Conservation (phyloP, 2,888 invertebrate species). For the Ectemnius lituratus region DNA sequence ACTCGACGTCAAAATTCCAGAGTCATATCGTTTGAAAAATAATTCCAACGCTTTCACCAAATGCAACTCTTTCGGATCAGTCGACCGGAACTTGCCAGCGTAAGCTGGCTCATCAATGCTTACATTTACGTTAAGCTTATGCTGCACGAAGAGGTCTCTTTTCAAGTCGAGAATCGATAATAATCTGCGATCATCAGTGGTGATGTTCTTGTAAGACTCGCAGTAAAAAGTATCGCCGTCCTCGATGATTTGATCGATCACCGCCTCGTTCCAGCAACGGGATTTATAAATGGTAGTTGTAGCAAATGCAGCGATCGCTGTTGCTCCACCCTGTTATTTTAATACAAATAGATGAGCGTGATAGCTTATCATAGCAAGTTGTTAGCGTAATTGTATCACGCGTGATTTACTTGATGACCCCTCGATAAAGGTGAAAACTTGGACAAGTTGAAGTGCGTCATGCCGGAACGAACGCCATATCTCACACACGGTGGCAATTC, state of each 20-base stretch:
- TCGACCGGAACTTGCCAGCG: conserved; percentile 70
- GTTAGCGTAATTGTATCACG: neutral
- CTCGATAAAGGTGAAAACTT: conserved; percentile 73
- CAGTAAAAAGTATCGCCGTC: conserved; percentile 73
- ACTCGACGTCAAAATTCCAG: conserved; percentile 68
- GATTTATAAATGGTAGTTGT: conserved; percentile 68
- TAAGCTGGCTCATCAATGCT: conserved; percentile 69
- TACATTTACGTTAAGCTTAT: conserved; percentile 62
- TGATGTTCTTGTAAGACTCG: conserved; percentile 66
- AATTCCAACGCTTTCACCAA: conserved; percentile 68
- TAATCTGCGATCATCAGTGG: conserved; percentile 62
- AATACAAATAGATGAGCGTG: neutral
- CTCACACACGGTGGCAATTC: conserved; percentile 65
- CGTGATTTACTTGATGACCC: conserved; percentile 69
- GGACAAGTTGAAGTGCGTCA: conserved; percentile 65
- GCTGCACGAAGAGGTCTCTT: conserved; percentile 60
- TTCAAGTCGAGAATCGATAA: conserved; percentile 67
- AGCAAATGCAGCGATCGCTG: conserved; percentile 72
- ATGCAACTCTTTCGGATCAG: conserved; percentile 67
- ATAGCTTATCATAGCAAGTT: neutral
- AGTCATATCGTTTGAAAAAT: conserved; percentile 67
- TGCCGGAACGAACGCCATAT: conserved; percentile 69
- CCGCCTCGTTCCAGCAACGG: conserved; percentile 69
- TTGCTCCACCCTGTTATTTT: conserved; percentile 68
- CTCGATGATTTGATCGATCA: conserved; percentile 72